Base-by-base conservation (phyloP, 2,888 invertebrate species). In the Cheilosia urbana region DNA sequence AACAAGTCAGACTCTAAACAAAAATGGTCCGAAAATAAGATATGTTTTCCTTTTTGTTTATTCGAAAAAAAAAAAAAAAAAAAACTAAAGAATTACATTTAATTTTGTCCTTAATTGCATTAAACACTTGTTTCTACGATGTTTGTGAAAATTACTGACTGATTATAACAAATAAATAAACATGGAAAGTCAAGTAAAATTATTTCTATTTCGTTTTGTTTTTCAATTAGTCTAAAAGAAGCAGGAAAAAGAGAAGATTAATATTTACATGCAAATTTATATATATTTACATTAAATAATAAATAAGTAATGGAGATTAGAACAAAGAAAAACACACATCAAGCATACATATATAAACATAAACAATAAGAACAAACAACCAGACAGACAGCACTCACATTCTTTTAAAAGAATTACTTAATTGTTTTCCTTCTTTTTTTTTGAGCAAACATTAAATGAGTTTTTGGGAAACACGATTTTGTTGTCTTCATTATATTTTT, bases 211-310 rank as follows among this genome's bases (percentile, higher is more conserved):
- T 30, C 30, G 7, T 58, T 51, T 79, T 51, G 27, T 66, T 49
- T 69, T 60, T 63, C 13, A 58, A 65, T 73, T 75, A 80, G 71
- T 68, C 63, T 68, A 62, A 62, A 63, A 47, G 34, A 63, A 49
- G 19, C 49, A 78, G 37, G 45, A 57, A 42, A 55, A 75, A 42
- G 75, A 83, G 49, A 76, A 65, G 53, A 87, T 75, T 66, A 69
- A 68, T 73, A 82, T 83, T 83, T 82, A 87, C 69, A 80, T 78
- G 42, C 60, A 87, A 73, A 42, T 77, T 81, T 77, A 87, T 79
- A 79, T 75, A 80, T 75, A 72, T 87, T 81, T 75, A 87, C 78
- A 77, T 79, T 82, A 78, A 87, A 62, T 84, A 75, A 69, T 49
- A 75, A 87, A 71, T 73, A 77, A 80, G 53, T 68, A 76, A 69